These are phyloP conservation scores for Falco peregrinus DNA, from an alignment of 2,797 vertebrate species.

Conservation along the genomic window DNA sequence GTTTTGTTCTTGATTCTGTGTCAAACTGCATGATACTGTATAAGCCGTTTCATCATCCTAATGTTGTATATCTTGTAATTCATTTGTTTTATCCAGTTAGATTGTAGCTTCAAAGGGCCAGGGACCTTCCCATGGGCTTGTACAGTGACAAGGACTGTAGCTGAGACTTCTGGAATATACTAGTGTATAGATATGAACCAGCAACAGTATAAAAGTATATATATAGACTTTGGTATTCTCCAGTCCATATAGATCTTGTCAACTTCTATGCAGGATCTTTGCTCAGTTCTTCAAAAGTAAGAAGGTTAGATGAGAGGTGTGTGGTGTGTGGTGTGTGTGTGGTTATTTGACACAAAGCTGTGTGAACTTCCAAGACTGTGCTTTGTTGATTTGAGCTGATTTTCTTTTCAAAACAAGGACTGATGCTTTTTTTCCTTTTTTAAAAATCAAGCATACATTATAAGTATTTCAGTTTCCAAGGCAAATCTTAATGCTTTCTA, in stretches of 20 bases:
- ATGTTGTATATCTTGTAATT: background rate
- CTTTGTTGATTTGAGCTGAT: background rate
- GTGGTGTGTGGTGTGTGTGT: too few relatives aligned
- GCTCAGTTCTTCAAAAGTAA: conserved; percentile 4
- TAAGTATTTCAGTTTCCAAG: conserved; percentile 31
- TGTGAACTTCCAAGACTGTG: background rate
- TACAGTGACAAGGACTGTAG: background rate
- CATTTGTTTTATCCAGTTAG: background rate
- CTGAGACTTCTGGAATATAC: background rate
- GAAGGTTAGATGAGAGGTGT: background rate
- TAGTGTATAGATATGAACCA: background rate
- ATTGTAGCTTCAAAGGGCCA: background rate
- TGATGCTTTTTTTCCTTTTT: background rate
- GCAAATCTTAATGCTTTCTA: conserved; percentile 55
- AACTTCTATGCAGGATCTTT: background rate
- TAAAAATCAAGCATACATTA: background rate
- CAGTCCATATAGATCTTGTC: background rate
- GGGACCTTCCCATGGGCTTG: background rate
- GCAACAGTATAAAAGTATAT: background rate
- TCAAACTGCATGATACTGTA: background rate
- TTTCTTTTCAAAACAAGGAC: conserved; percentile 5
- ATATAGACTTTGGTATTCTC: background rate
- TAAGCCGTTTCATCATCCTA: background rate
- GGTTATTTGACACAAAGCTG: background rate
- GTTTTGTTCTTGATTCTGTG: background rate